Evolutionary conservation across 2,113 vertebrate species (phyloP), one percentile per base, ranked within the genome.

Genomic region (Tursiops truncatus): DNA sequence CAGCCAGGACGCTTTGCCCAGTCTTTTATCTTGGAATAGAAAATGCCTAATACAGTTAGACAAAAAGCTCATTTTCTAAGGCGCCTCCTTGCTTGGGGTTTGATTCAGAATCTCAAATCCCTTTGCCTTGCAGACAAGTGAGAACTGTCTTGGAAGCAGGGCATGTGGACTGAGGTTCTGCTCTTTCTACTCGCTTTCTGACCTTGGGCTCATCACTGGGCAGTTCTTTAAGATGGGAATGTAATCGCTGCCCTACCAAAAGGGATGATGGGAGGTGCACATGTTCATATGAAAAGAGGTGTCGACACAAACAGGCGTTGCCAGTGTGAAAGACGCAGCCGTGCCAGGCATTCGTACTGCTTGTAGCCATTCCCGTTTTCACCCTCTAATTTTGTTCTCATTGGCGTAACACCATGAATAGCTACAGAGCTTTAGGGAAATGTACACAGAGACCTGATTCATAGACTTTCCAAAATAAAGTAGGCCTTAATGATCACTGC

Each of bases 1-100:
- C 58, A 93, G 89, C 91, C 89, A 89, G 70, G 65, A 93, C 44
- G 1, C 28, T 94, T 41, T 96, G 63, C 67, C 85, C 63, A 41
- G 91, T 77, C 79, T 91, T 96, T 95, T 96, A 93, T 93, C 94
- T 96, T 68, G 53, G 58, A 67, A n/a, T 53, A 77, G 58, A 94
- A 92, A 95, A 73, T 63, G 31, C 44, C 62, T 80, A 79, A 93
- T n/a, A 67, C 77, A 79, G 50, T 74, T n/a, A 86, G 65, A 97
- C 73, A 95, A 96, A 77, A 95, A 96, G 63, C 67, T 86, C 33
- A 38, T 83, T 81, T 81, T 97, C 68, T 90, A 44, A 87, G 90
- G 17, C 12, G 6, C 62, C 90, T 90, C 44, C n/a, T 96, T 82
- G 33, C 83, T 89, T 44, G 38, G 50, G 56, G 70, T 83, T 89